Evolutionary conservation across 2,797 vertebrate genomes (phyloP), one percentile per base, ranked within the genome.

Genomic region (Periparus ater): DNA sequence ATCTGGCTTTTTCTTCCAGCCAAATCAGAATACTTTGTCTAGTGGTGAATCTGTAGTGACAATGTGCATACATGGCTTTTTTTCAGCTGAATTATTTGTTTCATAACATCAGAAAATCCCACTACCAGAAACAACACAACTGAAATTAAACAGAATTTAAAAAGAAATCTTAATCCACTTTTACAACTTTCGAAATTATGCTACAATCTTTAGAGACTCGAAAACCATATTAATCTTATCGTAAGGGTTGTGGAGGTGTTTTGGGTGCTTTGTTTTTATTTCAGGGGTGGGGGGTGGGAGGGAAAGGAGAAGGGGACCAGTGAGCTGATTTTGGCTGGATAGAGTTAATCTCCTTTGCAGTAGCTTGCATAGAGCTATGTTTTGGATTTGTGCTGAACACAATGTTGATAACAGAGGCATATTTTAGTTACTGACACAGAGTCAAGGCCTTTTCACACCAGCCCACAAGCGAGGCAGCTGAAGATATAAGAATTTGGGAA

Each of bases 11-110:
- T 83, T 67, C 78, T 74, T 67, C 6, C n/a, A 92, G 61, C 30
- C 67, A 79, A 94, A 93, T 11, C 26, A 89, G 57, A 89, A 55
- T 61, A 81, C 67, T 85, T 87, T 60, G 48, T 77, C 68, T 93
- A 74, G 26, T n/a, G 70, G 17, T 32, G 45, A 89, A 79, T 87
- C 53, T 83, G 45, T 22, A 91, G 27, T 42, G 57, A 83, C 50
- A 89, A 71, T 22, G 18, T 40, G 48, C 32, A 70, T 6, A 60
- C 21, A 44, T 3, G 30, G 2, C 10, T 38, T 40, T 68, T 80
- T 76, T 40, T 23, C 25, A 71, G 16, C 27, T 62, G n/a, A 80
- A 62, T 61, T 83, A 15, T 86, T 80, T 71, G 30, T 65, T 93
- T 65, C 23, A 30, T 44, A 89, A 44, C 47, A 74, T 51, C 5